These are phyloP conservation scores for Puntigrus tetrazona DNA, from an alignment of 2,113 vertebrate genomes.

Conservation along the genomic window DNA sequence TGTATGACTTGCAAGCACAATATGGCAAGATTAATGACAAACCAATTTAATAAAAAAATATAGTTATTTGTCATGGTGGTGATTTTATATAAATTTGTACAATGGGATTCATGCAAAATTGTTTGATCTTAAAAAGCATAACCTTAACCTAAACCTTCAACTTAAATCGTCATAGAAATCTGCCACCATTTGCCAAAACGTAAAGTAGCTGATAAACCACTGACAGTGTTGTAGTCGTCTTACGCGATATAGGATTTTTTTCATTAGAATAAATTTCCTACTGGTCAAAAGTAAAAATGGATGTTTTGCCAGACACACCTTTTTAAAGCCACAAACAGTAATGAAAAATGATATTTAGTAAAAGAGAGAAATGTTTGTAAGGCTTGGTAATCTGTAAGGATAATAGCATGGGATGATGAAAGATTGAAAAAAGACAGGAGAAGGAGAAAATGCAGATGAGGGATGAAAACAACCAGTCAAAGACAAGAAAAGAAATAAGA, in stretches of 20 bases:
- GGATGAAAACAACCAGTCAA: not conserved
- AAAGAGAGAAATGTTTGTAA: not conserved
- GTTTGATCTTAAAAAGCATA: not conserved
- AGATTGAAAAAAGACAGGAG: not conserved
- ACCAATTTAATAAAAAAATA: too few species aligned
- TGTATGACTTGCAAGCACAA: not conserved
- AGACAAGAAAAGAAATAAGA: constrained; percentile 3
- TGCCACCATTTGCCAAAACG: not conserved
- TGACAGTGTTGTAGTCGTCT: too few species aligned
- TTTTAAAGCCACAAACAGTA: not conserved
- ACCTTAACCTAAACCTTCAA: not conserved
- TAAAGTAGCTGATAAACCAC: not conserved
- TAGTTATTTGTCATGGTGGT: not conserved
- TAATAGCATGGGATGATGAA: not conserved
- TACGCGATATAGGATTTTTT: too few species aligned
- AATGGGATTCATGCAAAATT: not conserved
- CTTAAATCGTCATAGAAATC: not conserved
- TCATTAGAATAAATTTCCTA: too few species aligned
- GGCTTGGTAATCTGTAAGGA: not conserved
- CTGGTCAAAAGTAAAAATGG: too few species aligned
- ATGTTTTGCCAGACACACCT: too few species aligned
- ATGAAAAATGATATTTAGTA: not conserved
- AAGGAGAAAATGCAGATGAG: not conserved
- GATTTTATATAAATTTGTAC: not conserved
- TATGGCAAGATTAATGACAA: not conserved